phyloP scores from a whole-genome alignment of 1,140 invertebrate species.

The Artemia franciscana region DNA sequence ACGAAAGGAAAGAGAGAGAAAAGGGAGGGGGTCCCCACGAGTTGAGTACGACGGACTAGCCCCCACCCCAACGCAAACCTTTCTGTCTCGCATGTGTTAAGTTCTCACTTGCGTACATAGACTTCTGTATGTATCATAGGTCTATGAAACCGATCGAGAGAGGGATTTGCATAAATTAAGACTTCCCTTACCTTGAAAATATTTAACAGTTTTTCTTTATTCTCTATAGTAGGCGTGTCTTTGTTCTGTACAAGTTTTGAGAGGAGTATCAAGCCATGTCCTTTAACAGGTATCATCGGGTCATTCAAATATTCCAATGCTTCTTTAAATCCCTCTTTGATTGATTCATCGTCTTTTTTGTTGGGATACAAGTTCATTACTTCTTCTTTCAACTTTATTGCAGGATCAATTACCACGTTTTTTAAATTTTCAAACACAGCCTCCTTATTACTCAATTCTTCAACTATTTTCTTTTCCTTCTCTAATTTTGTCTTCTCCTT shows the following conservation, averaged over 20 bases:
- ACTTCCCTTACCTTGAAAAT: background rate
- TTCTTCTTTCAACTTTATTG: too few relatives aligned
- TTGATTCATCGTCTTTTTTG: background rate
- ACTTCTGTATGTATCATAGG: too few relatives aligned
- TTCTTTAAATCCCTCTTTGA: background rate
- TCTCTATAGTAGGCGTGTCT: background rate
- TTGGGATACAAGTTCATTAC: background rate
- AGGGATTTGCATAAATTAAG: too few relatives aligned
- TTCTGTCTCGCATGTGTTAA: too few relatives aligned
- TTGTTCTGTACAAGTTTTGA: background rate
- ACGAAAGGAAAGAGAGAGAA: too few relatives aligned
- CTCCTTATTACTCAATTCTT: background rate
- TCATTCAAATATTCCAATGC: background rate
- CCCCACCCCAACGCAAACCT: too few relatives aligned
- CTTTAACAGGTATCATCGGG: background rate
- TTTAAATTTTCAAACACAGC: background rate
- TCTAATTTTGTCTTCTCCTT: background rate
- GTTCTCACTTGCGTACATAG: too few relatives aligned
- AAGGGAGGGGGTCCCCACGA: too few relatives aligned
- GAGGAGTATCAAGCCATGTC: background rate
- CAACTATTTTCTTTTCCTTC: background rate
- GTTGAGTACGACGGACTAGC: too few relatives aligned
- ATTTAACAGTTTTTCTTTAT: background rate
- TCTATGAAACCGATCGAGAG: too few relatives aligned
- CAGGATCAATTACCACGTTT: too few relatives aligned